Percentiles rank a stretch among this genome's conserved stretches.
Evolutionary conservation across 1,140 invertebrate species (phyloP).

Genomic region (Papilio machaon): DNA sequence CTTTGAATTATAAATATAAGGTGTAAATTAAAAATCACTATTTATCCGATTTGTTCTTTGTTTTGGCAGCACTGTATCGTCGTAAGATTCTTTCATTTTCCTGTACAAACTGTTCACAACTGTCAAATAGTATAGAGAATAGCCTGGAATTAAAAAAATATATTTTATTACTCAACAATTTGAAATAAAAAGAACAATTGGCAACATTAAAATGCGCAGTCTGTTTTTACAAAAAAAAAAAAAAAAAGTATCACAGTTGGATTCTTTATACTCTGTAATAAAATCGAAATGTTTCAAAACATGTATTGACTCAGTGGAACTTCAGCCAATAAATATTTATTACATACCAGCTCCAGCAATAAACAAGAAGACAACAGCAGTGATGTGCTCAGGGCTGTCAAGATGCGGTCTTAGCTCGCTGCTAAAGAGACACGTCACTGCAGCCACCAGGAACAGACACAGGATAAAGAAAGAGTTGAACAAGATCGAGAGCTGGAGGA

Average conservation of each 20-base stretch:
- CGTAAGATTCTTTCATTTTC: slow-evolving; percentile 67
- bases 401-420: slow-evolving; percentile 52
- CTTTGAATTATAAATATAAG: background rate
- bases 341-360: slow-evolving; percentile 56
- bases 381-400: slow-evolving; percentile 48
- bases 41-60: slow-evolving; percentile 40
- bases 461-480: slow-evolving; percentile 74
- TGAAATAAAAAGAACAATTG: no score
- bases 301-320: no score
- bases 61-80: slow-evolving; percentile 66
- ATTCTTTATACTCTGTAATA: no score
- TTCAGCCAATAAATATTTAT: no score
- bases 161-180: background rate
- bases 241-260: no score
- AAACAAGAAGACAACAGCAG: slow-evolving; percentile 52
- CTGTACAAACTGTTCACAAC: slow-evolving; percentile 69
- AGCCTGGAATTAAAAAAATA: slow-evolving; percentile 63
- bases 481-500: slow-evolving; percentile 65
- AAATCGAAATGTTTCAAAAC: no score
- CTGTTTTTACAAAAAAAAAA: no score
- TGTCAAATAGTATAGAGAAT: slow-evolving; percentile 66
- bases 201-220: no score
- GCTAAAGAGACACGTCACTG: slow-evolving; percentile 68
- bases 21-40: background rate
- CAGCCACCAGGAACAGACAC: slow-evolving; percentile 69